Percentiles rank a stretch among this genome's conserved stretches.
Conservation (phyloP, 2,888 invertebrate species). For the Agonopterix alstromeriana region DNA sequence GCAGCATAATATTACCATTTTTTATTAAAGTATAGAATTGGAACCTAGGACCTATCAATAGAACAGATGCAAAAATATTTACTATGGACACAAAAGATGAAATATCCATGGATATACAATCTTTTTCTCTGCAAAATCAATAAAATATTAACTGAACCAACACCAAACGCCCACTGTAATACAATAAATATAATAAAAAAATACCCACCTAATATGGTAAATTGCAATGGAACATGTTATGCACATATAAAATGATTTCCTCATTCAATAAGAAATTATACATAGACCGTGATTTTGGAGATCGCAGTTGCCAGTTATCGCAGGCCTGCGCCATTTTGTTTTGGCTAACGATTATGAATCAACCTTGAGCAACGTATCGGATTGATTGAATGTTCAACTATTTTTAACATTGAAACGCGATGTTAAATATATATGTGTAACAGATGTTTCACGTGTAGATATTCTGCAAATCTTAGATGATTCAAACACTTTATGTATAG, state of each 20-base stretch:
- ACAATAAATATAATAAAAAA: conserved; percentile 3
- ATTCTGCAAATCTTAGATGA: conserved; percentile 39
- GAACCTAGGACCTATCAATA: neutral
- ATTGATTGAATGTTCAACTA: neutral
- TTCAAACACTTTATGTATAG: conserved; percentile 58
- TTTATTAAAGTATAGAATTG: neutral
- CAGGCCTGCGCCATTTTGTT: conserved; percentile 42
- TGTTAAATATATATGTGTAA: conserved; percentile 32
- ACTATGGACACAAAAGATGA: neutral
- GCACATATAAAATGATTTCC: conserved; percentile 1
- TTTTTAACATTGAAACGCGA: conserved; percentile 11
- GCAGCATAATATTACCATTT: neutral
- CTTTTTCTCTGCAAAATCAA: too few relatives aligned
- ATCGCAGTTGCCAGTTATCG: conserved; percentile 8
- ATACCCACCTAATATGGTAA: conserved; percentile 6
- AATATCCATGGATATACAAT: neutral
- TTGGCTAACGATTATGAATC: neutral
- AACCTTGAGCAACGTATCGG: neutral
- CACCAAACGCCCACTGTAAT: neutral
- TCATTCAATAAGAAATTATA: conserved; percentile 21
- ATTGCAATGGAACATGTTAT: conserved; percentile 1
- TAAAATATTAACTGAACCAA: conserved; percentile 1
- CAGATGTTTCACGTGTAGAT: conserved; percentile 52
- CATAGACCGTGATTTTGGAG: neutral
- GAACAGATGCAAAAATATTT: neutral